Percentiles rank a stretch among this genome's conserved stretches.
Conservation (phyloP, 2,888 invertebrate species). For the Tipula vernalis region DNA sequence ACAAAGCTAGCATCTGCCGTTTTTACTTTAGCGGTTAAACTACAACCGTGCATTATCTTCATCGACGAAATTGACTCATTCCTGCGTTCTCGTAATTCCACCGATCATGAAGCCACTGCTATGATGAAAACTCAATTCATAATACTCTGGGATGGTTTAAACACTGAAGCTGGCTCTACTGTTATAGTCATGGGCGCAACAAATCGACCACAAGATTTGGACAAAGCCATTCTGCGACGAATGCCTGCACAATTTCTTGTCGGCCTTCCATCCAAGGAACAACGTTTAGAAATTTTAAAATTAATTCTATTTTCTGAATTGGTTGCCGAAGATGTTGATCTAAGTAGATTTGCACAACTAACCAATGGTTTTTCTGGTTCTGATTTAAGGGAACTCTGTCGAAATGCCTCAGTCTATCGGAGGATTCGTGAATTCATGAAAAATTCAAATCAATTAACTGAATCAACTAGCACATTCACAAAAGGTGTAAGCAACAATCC, state of each 20-base stretch:
- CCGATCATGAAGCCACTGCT: constrained; percentile 96
- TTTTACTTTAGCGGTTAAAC: constrained; percentile 83
- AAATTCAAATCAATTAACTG: constrained; percentile 10
- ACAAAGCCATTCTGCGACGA: constrained; percentile 83
- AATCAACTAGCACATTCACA: constrained; percentile 8
- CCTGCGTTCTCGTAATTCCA: constrained; percentile 71
- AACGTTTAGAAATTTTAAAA: constrained; percentile 59
- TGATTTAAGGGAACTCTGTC: constrained; percentile 79
- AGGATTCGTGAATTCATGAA: constrained; percentile 64
- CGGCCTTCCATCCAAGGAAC: constrained; percentile 57
- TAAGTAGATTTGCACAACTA: constrained; percentile 48
- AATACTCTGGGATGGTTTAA: constrained; percentile 97
- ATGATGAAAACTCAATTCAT: constrained; percentile 99
- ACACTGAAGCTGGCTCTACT: constrained; percentile 70
- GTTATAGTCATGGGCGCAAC: constrained; percentile 96
- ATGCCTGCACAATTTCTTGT: constrained; percentile 93
- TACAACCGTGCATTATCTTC: constrained; percentile 85
- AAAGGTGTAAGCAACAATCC: background rate
- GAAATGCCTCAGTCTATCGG: constrained; percentile 79
- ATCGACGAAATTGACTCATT: constrained; percentile 99
- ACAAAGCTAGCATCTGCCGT: constrained; percentile 91
- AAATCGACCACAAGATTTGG: constrained; percentile 91
- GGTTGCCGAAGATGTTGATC: constrained; percentile 56
- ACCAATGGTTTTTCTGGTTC: constrained; percentile 89
- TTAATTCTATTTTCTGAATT: constrained; percentile 67